Evolutionary conservation across 2,797 vertebrate genomes (phyloP), one percentile per base, ranked within the genome.

Genomic region (Cyclopterus lumpus): DNA sequence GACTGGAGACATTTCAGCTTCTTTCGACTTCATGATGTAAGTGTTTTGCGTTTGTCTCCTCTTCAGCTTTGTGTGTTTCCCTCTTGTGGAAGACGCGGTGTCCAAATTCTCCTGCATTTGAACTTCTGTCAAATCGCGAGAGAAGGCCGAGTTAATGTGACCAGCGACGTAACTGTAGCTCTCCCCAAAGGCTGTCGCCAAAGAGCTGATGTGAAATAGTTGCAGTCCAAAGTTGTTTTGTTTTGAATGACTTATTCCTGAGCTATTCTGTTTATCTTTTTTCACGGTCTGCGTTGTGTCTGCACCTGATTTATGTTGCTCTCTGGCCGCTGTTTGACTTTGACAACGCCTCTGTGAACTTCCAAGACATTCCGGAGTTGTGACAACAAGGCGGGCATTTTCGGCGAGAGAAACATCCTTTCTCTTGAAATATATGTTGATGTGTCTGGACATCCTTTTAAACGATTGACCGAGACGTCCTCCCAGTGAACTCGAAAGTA

Each of bases 131-230:
- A 64, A 72, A 24, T 55, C 60, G 22, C 36, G 60, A 28, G 85
- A 89, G 66, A 95, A 95, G 18, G 80, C 79, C 0, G 91, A 88
- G 77, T 95, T 95, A 32, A 95, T 93, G 67, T 94, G 93, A 75
- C 74, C 81, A 49, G 93, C 88, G 14, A 95, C 89, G 7, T 93
- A 93, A 71, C 11, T 90, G 86, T 94, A 95, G 74, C 90, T 93
- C 75, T 94, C 92, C 10, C 94, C 94, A 64, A 95, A 95, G 75
- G 73, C 89, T 42, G 91, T 92, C 0, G 89, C 84, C 57, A 95
- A 78, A 70, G 90, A 88, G 68, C 93, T 95, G 22, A 87, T 88
- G 75, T 95, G 94, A 86, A 95, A 95, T 11, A 95, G 79, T 3
- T 95, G 92, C 34, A 83, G 18, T 49, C 75, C 72, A 58, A 80